Conservation (phyloP, 1,140 invertebrate genomes). For the Muscidifurax raptorellus region DNA sequence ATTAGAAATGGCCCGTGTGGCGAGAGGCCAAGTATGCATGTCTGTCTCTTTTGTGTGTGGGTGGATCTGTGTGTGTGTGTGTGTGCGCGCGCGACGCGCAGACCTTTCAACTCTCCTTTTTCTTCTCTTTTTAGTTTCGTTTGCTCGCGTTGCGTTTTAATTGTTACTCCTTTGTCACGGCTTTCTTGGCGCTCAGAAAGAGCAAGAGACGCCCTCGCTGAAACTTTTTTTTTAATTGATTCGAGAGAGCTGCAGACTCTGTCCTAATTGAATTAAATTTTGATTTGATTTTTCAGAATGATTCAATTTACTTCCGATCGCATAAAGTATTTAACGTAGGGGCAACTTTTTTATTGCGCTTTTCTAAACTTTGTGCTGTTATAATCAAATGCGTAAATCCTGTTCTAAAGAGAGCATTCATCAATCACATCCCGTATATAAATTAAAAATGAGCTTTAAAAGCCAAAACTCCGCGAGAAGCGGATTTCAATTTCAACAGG, state of each 20-base stretch:
- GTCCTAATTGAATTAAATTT: background rate
- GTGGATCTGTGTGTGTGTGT: background rate
- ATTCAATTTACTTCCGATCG: too few species aligned
- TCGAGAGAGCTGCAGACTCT: background rate
- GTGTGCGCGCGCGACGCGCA: background rate
- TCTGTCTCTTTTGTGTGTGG: too few species aligned
- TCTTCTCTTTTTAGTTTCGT: background rate
- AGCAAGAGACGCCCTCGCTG: background rate
- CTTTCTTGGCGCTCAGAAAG: background rate
- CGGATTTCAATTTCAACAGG: background rate
- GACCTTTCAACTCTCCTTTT: background rate
- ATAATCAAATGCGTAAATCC: background rate
- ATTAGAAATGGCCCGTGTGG: slow-evolving; percentile 19
- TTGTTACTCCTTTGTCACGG: background rate
- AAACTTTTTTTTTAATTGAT: background rate
- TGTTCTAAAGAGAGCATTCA: too few species aligned
- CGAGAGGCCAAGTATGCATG: background rate
- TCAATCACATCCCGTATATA: background rate
- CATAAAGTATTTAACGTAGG: too few species aligned
- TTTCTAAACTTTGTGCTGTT: background rate
- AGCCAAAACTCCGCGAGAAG: background rate
- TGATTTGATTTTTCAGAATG: too few species aligned
- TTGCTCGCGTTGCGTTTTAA: background rate
- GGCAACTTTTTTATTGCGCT: too few species aligned
- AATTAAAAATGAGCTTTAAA: background rate